These are phyloP conservation scores for Ceyx cyanopectus DNA, from an alignment of 2,113 vertebrate genomes.

Conservation along the genomic window DNA sequence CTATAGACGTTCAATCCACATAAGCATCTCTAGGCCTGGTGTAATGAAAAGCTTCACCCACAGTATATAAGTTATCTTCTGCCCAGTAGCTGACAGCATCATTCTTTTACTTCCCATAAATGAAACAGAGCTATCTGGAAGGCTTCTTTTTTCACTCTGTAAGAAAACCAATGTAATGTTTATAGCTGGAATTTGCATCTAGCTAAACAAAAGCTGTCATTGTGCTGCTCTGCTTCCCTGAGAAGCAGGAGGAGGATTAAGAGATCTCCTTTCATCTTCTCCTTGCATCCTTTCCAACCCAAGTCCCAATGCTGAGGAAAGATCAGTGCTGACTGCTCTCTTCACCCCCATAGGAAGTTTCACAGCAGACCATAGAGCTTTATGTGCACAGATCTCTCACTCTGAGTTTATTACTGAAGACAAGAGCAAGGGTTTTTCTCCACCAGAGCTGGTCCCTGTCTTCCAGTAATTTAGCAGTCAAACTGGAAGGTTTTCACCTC, in stretches of 20 bases:
- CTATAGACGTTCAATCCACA: not conserved
- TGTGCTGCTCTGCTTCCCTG: not conserved
- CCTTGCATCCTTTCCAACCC: not conserved
- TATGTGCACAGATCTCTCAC: not conserved
- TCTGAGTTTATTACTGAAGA: not conserved
- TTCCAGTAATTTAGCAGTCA: not conserved
- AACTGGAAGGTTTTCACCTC: not conserved
- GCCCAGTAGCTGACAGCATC: not conserved
- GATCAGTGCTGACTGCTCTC: not conserved
- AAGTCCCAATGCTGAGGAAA: not conserved
- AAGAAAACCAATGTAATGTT: not conserved
- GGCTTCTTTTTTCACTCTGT: not conserved
- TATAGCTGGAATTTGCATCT: constrained; percentile 15
- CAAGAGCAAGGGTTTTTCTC: not conserved
- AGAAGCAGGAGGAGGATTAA: not conserved
- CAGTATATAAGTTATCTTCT: constrained; percentile 13
- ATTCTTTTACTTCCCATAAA: constrained; percentile 15
- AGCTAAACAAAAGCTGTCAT: not conserved
- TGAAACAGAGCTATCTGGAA: not conserved
- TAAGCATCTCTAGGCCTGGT: not conserved
- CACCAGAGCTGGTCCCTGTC: not conserved
- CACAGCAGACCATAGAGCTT: not conserved
- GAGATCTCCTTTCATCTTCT: not conserved
- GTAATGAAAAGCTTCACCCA: constrained; percentile 22
- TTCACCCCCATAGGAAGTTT: not conserved